A percentile compares a stretch with the other conserved stretches of the same genome.
Conservation (phyloP, 2,797 vertebrate genomes). For the Micromesistius poutassou region DNA sequence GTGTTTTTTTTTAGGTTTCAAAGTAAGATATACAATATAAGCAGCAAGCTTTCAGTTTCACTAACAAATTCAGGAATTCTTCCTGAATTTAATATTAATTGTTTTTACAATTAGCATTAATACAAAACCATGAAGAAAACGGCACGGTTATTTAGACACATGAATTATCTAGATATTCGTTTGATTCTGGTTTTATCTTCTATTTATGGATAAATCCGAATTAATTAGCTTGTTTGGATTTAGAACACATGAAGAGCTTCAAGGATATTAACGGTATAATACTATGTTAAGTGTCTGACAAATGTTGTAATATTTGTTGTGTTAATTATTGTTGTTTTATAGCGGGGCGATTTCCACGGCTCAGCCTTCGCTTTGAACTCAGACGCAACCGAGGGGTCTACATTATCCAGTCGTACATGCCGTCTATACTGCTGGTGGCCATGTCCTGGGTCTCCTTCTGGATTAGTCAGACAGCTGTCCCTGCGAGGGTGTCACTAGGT, state of each 20-base stretch:
- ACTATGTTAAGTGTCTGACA: neutral
- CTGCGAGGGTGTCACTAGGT: slow-evolving; percentile 94
- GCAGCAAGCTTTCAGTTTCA: too few species aligned
- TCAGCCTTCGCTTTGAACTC: slow-evolving; percentile 89
- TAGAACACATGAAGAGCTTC: neutral
- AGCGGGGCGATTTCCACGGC: slow-evolving; percentile 93
- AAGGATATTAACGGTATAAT: neutral
- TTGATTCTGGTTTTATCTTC: neutral
- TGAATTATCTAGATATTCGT: neutral
- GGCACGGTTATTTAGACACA: neutral
- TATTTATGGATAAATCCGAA: neutral
- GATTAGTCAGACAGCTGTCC: slow-evolving; percentile 98
- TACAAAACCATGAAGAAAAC: too few species aligned
- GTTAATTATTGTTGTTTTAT: slow-evolving; percentile 15
- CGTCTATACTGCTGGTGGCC: slow-evolving; percentile 91
- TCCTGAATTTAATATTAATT: too few species aligned
- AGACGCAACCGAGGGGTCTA: slow-evolving; percentile 93
- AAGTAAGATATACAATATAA: too few species aligned
- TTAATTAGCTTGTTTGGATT: neutral
- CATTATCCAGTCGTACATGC: slow-evolving; percentile 98
- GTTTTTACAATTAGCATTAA: too few species aligned
- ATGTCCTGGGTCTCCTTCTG: slow-evolving; percentile 99
- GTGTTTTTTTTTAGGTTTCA: too few species aligned
- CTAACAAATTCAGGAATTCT: too few species aligned
- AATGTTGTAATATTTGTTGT: neutral